Base-by-base conservation (phyloP, 2,113 vertebrate species). In the Oplegnathus fasciatus region DNA sequence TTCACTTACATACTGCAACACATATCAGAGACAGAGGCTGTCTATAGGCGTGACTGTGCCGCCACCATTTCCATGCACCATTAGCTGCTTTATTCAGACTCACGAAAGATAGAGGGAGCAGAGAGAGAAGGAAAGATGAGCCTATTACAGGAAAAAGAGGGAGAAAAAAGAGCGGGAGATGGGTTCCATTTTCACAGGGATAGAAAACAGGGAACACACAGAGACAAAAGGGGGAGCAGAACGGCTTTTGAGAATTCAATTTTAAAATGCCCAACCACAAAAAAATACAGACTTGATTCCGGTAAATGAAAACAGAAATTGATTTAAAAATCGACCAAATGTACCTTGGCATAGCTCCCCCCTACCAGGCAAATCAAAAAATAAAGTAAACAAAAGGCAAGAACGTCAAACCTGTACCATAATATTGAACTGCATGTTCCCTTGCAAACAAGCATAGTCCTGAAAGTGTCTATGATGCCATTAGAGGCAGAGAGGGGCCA, bases 41-140 rank as follows among this genome's bases (percentile, higher is more conserved):
- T 82, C 72, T 78, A 82, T 80, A 86, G 85, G 88, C 42, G 52
- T 57, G 80, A 78, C 88, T 83, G 89, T 77, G 76, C 80, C 67
- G 88, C 86, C 86, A 87, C 84, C 90, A 91, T 92, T 89, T 93
- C 88, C 83, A 91, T 80, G 91, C 85, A 69, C 92, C 91, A 92
- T 94, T 94, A 91, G 86, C 88, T 83, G 75, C 89, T 94, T 91
- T 90, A 92, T 93, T 92, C 93, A 89, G 89, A 85, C 83, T 86
- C 87, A 72, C 54, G 24, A 89, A 83, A 94, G 87, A 91, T 68
- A 80, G 82, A 73, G 80, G 24, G 81, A 90, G 79, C n/a, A 4
- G 81, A 78, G 75, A 88, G 84, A 70, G 66, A 46, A 61, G 61
- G 67, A 87, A 55, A 88, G 84, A 86, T 91, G 92, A 93, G 92